Percentiles rank a stretch among this genome's conserved stretches.
phyloP scores from a whole-genome alignment of 2,113 vertebrate species.

The Bos taurus region DNA sequence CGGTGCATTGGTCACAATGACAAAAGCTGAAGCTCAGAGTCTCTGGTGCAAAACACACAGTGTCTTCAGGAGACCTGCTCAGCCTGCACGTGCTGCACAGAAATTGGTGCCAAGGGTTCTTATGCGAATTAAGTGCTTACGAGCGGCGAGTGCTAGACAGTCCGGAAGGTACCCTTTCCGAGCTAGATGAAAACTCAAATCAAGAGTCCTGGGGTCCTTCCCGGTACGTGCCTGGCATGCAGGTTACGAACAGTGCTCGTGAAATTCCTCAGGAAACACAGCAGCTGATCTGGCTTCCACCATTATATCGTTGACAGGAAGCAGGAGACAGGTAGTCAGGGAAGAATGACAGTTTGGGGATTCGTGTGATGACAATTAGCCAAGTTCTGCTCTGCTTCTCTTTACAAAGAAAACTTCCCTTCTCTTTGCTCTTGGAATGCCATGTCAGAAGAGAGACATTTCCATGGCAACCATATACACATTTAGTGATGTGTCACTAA shows the following conservation, averaged over 20 bases:
- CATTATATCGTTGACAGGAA: not conserved
- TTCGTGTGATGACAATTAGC: slow-evolving; percentile 67
- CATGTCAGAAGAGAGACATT: slow-evolving; percentile 60
- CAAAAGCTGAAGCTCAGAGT: not conserved
- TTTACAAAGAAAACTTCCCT: slow-evolving; percentile 72
- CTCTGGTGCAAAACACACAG: not conserved
- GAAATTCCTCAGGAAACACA: not conserved
- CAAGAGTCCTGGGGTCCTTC: not conserved
- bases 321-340: slow-evolving; percentile 67
- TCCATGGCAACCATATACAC: slow-evolving; percentile 72
- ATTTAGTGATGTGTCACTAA: slow-evolving; percentile 73
- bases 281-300: not conserved
- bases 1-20: not conserved
- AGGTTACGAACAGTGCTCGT: not conserved
- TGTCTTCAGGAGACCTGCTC: not conserved
- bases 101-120: not conserved
- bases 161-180: not conserved
- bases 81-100: not conserved
- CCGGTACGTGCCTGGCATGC: not conserved
- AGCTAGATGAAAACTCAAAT: not conserved
- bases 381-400: slow-evolving; percentile 73
- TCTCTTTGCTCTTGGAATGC: slow-evolving; percentile 52
- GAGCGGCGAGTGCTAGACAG: not conserved
- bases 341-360: slow-evolving; percentile 70
- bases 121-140: not conserved